phyloP scores from a whole-genome alignment of 2,113 vertebrate species.

The Clinocottus analis region DNA sequence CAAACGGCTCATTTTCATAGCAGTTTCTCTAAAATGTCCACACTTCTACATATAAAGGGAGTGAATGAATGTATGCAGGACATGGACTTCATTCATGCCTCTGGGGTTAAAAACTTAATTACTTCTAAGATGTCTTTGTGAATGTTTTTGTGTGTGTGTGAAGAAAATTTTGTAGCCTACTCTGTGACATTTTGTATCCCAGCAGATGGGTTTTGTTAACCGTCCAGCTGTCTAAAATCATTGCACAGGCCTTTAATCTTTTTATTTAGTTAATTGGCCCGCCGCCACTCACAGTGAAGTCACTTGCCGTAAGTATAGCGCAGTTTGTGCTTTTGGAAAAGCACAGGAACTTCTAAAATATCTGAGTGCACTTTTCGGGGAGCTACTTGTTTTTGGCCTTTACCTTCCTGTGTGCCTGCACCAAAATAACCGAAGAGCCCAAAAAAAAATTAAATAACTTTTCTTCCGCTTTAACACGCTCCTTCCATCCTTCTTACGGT shows the following conservation, averaged over 20 bases:
- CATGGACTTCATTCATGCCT: not conserved
- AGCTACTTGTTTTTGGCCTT: not conserved
- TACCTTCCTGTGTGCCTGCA: not conserved
- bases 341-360: not conserved
- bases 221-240: not conserved
- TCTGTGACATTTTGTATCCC: not conserved
- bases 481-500: not conserved
- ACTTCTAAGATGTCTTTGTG: not conserved
- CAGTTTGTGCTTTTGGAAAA: not conserved
- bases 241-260: not conserved
- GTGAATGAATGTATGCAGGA: not conserved
- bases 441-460: not conserved
- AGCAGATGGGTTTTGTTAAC: conserved; percentile 6
- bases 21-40: not conserved
- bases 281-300: not conserved
- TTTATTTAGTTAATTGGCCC: not conserved
- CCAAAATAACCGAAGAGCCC: not conserved
- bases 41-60: not conserved
- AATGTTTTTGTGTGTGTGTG: not conserved
- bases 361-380: not conserved
- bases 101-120: not conserved
- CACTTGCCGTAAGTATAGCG: not conserved
- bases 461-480: not conserved
- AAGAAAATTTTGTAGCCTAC: not conserved
- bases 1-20: not conserved